Evolutionary conservation across 92 coral and sea anemone species (phyloP).

Genomic region (Porites divaricata): DNA sequence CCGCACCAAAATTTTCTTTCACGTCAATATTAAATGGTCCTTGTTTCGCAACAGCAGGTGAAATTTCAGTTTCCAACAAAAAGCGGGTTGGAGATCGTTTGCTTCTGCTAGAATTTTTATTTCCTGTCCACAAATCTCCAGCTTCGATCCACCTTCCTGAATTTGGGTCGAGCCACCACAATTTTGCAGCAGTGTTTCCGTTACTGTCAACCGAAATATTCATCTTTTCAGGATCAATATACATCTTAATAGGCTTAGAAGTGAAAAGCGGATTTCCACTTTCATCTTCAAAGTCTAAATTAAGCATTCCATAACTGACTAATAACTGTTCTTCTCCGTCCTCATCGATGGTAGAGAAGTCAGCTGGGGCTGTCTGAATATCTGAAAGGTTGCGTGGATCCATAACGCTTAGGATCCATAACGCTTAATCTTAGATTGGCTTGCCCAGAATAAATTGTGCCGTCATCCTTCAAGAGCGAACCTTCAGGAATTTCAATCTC

Average conservation of each 20-base stretch:
- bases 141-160: slow-evolving; percentile 64
- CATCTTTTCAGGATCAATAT: slow-evolving; percentile 58
- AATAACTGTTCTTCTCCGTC: slow-evolving; percentile 61
- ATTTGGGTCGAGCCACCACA: slow-evolving; percentile 67
- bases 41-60: slow-evolving; percentile 4
- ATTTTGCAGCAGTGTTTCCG: slow-evolving; percentile 27
- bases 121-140: neutral
- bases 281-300: slow-evolving; percentile 55
- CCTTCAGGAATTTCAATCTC: slow-evolving; percentile 61
- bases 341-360: slow-evolving; percentile 59
- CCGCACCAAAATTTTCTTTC: slow-evolving; percentile 7
- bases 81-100: neutral
- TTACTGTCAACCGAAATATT: slow-evolving; percentile 21
- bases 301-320: slow-evolving; percentile 64
- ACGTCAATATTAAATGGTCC: slow-evolving; percentile 1
- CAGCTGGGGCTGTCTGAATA: slow-evolving; percentile 63
- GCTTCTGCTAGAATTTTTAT: neutral
- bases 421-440: slow-evolving; percentile 44
- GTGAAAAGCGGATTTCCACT: slow-evolving; percentile 49
- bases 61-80: slow-evolving; percentile 23
- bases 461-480: slow-evolving; percentile 54
- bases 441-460: slow-evolving; percentile 50
- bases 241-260: slow-evolving; percentile 40
- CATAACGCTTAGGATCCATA: slow-evolving; percentile 63
- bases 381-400: slow-evolving; percentile 70